Percentiles rank a stretch among this genome's conserved stretches.
phyloP scores from a whole-genome alignment of 2,888 invertebrate genomes.

The Lepidocyrtoides sp. region DNA sequence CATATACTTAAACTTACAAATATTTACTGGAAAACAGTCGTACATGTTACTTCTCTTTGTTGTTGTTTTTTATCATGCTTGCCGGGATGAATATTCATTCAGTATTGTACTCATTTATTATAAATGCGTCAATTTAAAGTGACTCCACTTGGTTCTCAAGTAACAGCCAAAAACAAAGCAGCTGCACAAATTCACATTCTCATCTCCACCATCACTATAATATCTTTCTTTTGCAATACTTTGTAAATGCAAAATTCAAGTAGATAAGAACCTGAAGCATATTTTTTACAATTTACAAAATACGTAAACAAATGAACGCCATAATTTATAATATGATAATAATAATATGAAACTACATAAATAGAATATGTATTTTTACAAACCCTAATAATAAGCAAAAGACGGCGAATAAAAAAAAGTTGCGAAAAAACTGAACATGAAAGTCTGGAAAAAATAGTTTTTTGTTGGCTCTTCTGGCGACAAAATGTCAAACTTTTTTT shows the following conservation, averaged over 20 bases:
- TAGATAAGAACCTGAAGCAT: neutral
- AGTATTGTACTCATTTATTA: conserved; percentile 17
- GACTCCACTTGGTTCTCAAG: conserved; percentile 8
- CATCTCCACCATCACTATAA: neutral
- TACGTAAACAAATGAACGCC: neutral
- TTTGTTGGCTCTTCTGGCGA: neutral
- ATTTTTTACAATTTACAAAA: conserved; percentile 1
- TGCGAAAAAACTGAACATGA: too few species aligned
- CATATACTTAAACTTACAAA: neutral
- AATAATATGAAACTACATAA: neutral
- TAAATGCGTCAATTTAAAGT: conserved; percentile 18
- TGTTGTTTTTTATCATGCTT: neutral
- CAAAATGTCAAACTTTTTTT: conserved; percentile 16
- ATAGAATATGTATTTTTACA: neutral
- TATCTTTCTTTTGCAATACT: neutral
- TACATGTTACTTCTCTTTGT: neutral
- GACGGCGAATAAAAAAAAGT: neutral
- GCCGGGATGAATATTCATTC: conserved; percentile 51
- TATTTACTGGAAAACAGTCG: neutral
- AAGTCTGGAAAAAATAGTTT: neutral
- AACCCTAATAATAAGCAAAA: neutral
- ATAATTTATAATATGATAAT: neutral
- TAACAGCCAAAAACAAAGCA: neutral
- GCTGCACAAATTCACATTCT: conserved; percentile 24
- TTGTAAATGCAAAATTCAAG: neutral